Evolutionary conservation across 2,113 vertebrate species (phyloP).

Genomic region (Donacobius atricapilla): DNA sequence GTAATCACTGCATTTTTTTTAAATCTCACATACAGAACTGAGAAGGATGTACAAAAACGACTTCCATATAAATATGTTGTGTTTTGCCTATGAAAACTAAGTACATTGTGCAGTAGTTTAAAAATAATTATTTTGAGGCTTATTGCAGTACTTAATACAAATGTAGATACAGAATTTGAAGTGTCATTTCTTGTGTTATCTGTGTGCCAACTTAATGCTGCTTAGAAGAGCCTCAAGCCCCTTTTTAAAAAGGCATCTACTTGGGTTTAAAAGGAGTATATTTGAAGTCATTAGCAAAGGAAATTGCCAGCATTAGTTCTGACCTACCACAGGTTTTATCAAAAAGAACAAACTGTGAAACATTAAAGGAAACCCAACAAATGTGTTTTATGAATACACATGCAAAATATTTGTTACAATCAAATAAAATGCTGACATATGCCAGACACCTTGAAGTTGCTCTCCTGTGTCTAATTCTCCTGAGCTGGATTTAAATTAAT

Average conservation of each 20-base stretch:
- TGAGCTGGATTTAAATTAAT: constrained; percentile 74
- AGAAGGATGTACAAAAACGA: not conserved
- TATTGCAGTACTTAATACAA: not conserved
- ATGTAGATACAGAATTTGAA: not conserved
- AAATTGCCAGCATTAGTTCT: constrained; percentile 43
- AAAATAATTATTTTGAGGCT: not conserved
- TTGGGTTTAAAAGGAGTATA: not conserved
- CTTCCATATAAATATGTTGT: not conserved
- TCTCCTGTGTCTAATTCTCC: constrained; percentile 70
- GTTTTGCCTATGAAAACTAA: not conserved
- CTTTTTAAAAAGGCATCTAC: not conserved
- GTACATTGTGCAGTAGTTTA: not conserved
- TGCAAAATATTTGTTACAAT: constrained; percentile 75
- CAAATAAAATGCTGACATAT: constrained; percentile 75
- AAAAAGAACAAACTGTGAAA: constrained; percentile 27
- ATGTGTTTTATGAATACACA: constrained; percentile 74
- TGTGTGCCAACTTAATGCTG: not conserved
- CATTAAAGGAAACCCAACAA: constrained; percentile 66
- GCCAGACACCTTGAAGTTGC: constrained; percentile 69
- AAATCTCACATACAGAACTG: not conserved
- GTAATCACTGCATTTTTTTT: not conserved
- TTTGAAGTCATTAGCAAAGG: constrained; percentile 30
- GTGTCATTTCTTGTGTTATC: not conserved
- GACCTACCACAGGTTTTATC: constrained; percentile 38
- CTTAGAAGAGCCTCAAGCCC: not conserved